These are phyloP conservation scores for Coenobita brevimanus DNA, from an alignment of 1,140 invertebrate species.

Conservation along the genomic window DNA sequence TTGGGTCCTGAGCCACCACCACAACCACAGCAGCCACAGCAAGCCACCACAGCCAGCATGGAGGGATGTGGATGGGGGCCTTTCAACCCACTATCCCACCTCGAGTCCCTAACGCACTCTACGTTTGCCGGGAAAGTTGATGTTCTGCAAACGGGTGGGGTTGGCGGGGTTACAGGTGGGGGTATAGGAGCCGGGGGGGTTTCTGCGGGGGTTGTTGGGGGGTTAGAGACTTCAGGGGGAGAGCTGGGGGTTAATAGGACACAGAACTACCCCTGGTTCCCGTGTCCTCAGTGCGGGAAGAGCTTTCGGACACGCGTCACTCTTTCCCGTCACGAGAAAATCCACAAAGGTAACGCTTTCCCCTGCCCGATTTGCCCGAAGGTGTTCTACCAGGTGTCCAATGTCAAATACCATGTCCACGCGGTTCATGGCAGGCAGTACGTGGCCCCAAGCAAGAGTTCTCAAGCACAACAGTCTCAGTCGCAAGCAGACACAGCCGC, in stretches of 20 bases:
- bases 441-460: slow-evolving; percentile 4
- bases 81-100: slow-evolving; percentile 38
- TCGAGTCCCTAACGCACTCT: slow-evolving; percentile 41
- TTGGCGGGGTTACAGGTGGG: background rate
- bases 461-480: background rate
- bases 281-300: slow-evolving; percentile 49
- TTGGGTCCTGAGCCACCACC: slow-evolving; percentile 9
- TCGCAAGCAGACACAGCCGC: too few relatives aligned
- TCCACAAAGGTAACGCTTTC: slow-evolving; percentile 62
- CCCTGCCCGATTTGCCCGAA: slow-evolving; percentile 57
- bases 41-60: background rate
- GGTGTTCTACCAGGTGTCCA: slow-evolving; percentile 63
- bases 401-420: slow-evolving; percentile 59
- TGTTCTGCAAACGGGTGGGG: background rate
- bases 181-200: too few relatives aligned
- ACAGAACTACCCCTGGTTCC: slow-evolving; percentile 43
- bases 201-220: too few relatives aligned
- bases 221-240: background rate
- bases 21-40: slow-evolving; percentile 21
- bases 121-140: slow-evolving; percentile 27
- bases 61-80: background rate
- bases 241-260: background rate
- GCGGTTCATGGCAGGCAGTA: slow-evolving; percentile 51
- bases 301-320: slow-evolving; percentile 55
- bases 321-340: slow-evolving; percentile 58